Evolutionary conservation across 2,797 vertebrate genomes (phyloP), one percentile per base, ranked within the genome.

Genomic region (Jordanella pulchra): DNA sequence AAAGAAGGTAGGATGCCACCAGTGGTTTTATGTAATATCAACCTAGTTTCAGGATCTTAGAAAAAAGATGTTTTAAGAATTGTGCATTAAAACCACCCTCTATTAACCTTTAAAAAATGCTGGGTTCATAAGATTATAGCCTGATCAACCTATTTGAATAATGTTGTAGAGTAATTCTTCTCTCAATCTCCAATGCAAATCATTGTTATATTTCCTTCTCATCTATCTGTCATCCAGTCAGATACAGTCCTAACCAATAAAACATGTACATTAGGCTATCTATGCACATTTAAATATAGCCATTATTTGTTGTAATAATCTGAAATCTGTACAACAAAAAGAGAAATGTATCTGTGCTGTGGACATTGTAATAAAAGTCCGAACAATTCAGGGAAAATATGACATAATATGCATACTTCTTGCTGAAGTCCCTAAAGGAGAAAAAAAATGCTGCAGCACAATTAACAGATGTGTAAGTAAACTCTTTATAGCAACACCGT

Each of bases 111-210:
- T 65, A 4, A 15, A 69, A 73, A 84, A 55, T n/a, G n/a, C n/a
- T n/a, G 28, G 69, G 75, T 80, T 25, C 60, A 42, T 7, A 12
- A 51, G 69, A 89, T 89, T 67, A 80, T 81, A 79, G 65, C 77
- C 55, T 63, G 82, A 73, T 89, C 77, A 23, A 1, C 25, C 47
- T 42, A 74, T 50, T 69, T 77, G 65, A 84, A 82, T 72, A 85
- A 83, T 83, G 84, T 3, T 4, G 60, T 12, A 23, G 63, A 82
- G 32, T 71, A 60, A 67, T 86, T 87, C 67, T 74, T 54, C 73
- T 81, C 81, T 88, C 89, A 73, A 80, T 88, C 85, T 89, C 32
- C 28, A 68, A 32, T 72, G 83, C 85, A 65, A 14, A 30, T 88
- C 85, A 85, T 7, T 6, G 66, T 83, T 88, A 89, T 88, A 74